Conservation (phyloP, 2,888 invertebrate species). For the Strigamia crassipes region DNA sequence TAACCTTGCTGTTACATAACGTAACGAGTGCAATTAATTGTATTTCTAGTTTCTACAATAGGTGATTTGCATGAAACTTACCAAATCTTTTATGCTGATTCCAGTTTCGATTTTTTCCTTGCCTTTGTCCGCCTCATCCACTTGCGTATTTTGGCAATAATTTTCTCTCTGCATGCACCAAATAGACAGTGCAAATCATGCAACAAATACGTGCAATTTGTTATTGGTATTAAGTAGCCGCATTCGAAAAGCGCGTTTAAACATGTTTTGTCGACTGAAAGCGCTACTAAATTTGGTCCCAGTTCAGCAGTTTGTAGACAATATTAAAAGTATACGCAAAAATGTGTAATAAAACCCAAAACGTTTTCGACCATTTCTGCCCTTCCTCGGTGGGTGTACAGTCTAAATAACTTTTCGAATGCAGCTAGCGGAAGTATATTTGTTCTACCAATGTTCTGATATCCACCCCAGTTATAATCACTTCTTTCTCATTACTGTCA, state of each 20-base stretch:
- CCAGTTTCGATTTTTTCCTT: conserved; percentile 50
- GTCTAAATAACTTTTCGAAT: too few species aligned
- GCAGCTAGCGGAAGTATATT: background rate
- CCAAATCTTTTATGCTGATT: conserved; percentile 50
- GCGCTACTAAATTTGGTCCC: too few species aligned
- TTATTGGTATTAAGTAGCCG: background rate
- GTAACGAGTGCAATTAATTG: background rate
- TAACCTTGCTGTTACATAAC: background rate
- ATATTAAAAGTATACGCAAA: too few species aligned
- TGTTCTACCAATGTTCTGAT: conserved; percentile 49
- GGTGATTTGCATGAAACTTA: conserved; percentile 44
- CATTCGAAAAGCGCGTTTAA: too few species aligned
- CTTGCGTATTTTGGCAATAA: conserved; percentile 44
- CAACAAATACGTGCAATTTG: conserved; percentile 6
- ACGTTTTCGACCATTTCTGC: too few species aligned
- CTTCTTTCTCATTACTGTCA: conserved; percentile 44
- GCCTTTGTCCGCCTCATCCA: conserved; percentile 47
- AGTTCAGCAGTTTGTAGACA: too few species aligned
- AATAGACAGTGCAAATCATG: conserved; percentile 37
- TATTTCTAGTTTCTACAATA: background rate
- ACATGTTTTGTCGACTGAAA: too few species aligned
- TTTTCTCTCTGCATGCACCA: conserved; percentile 46
- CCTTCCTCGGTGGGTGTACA: too few species aligned
- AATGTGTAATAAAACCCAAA: too few species aligned
- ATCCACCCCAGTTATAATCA: conserved; percentile 49